These are phyloP conservation scores for Stigmatopora argus DNA, from an alignment of 2,113 vertebrate species.

Conservation along the genomic window DNA sequence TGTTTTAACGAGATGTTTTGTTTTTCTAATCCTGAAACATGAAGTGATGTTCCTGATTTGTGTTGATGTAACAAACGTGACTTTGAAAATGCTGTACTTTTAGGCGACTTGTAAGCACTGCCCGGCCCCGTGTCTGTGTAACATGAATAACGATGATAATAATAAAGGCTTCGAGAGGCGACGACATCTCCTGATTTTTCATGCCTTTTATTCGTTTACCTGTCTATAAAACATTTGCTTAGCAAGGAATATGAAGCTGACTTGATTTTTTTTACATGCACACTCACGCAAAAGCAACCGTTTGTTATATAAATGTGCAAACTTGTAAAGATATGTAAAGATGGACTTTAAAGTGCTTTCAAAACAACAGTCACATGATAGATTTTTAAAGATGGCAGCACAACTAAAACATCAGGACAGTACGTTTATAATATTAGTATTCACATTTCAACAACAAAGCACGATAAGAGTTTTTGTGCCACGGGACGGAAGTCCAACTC, in stretches of 20 bases:
- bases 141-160: constrained; percentile 6
- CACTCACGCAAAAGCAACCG: constrained; percentile 12
- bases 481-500: constrained; percentile 86
- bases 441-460: background rate
- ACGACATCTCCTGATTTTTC: constrained; percentile 10
- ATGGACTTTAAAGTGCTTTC: constrained; percentile 1
- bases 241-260: constrained; percentile 13
- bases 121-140: constrained; percentile 60
- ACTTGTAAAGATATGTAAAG: constrained; percentile 2
- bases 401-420: background rate
- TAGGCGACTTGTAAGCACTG: constrained; percentile 59
- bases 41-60: constrained; percentile 54
- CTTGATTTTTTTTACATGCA: constrained; percentile 14
- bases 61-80: constrained; percentile 60
- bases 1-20: constrained; percentile 38
- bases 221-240: constrained; percentile 9
- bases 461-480: constrained; percentile 72
- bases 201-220: constrained; percentile 27
- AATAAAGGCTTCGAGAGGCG: constrained; percentile 62
- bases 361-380: background rate
- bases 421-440: background rate
- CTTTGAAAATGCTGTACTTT: constrained; percentile 58
- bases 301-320: constrained; percentile 20
- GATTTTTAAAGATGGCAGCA: background rate
- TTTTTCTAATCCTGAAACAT: constrained; percentile 30